Percentiles rank a stretch among this genome's conserved stretches.
Evolutionary conservation across 2,113 vertebrate species (phyloP).

Genomic region (Deroptyus accipitrinus): DNA sequence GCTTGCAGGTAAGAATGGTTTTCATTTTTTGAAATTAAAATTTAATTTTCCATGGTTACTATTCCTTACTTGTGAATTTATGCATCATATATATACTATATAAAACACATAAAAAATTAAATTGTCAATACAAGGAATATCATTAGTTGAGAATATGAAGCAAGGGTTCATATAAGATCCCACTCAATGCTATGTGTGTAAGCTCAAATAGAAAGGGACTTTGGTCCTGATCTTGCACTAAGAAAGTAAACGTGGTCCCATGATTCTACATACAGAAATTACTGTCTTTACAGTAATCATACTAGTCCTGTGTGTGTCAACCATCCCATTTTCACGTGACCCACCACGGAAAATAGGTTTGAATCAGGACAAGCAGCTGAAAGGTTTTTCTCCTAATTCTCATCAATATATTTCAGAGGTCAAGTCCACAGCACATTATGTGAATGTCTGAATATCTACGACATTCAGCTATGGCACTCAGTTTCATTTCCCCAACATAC

Average conservation of each 20-base stretch:
- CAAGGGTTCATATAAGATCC: neutral
- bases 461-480: neutral
- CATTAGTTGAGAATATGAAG: neutral
- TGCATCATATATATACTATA: neutral
- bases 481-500: neutral
- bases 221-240: neutral
- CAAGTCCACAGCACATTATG: neutral
- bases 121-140: neutral
- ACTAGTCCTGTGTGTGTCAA: neutral
- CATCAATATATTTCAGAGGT: neutral
- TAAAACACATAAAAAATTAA: constrained; percentile 4
- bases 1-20: neutral
- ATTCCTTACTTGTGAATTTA: constrained; percentile 17
- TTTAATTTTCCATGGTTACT: constrained; percentile 29
- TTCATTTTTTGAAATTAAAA: constrained; percentile 7
- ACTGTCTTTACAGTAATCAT: neutral
- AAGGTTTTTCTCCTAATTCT: neutral
- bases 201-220: neutral
- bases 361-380: neutral
- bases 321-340: neutral
- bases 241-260: neutral
- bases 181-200: neutral
- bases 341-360: neutral
- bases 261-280: neutral
- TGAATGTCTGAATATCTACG: neutral